These are phyloP conservation scores for Pholis gunnellus DNA, from an alignment of 2,113 vertebrate genomes.

Conservation along the genomic window DNA sequence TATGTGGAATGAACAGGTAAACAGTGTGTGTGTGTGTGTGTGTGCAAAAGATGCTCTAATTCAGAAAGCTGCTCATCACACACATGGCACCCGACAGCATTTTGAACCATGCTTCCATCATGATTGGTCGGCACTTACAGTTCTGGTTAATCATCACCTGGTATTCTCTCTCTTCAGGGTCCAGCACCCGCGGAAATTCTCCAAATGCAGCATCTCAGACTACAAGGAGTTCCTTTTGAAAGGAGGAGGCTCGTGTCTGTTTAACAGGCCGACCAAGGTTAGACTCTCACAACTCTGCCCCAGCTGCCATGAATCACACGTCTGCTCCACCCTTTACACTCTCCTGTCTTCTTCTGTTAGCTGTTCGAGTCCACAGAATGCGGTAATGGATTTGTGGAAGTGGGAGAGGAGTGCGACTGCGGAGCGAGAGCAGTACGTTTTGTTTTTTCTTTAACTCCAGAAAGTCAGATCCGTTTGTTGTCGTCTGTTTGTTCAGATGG, in stretches of 20 bases:
- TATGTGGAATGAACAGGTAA: background rate
- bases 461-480: conserved; percentile 10
- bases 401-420: conserved; percentile 97
- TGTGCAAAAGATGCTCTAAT: background rate
- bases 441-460: conserved; percentile 7
- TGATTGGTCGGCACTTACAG: no score
- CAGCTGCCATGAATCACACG: background rate
- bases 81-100: background rate
- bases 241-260: conserved; percentile 96
- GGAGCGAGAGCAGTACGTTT: conserved; percentile 90
- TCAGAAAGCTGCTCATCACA: background rate
- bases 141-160: conserved; percentile 12
- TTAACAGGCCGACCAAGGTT: conserved; percentile 97
- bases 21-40: background rate
- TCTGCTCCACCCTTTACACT: background rate
- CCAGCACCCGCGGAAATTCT: conserved; percentile 93
- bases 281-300: background rate
- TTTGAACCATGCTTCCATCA: background rate
- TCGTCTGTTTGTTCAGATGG: conserved; percentile 1
- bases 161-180: conserved; percentile 82
- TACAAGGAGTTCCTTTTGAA: conserved; percentile 95
- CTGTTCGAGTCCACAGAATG: conserved; percentile 93
- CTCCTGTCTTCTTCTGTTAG: conserved; percentile 80
- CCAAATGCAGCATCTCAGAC: conserved; percentile 96
- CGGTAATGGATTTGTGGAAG: conserved; percentile 97